Evolutionary conservation across 2,797 vertebrate genomes (phyloP), one percentile per base, ranked within the genome.

Genomic region (Anabacerthia variegaticeps): DNA sequence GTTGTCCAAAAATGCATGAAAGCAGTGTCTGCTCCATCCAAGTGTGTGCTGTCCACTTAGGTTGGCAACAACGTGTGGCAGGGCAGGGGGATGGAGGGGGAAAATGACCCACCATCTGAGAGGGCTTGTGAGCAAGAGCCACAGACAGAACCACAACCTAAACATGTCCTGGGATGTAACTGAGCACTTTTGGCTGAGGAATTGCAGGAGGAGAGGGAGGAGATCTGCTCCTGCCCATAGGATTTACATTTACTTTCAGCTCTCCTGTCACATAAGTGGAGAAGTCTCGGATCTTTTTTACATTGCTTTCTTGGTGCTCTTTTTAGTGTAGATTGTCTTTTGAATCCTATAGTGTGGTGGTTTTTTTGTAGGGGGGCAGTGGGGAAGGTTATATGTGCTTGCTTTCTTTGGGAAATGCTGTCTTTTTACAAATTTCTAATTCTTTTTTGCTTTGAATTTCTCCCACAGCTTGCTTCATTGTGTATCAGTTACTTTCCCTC

Each of bases 331-430:
- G 7, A 1, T 30, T 76, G 14, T 80, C 66, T 71, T 94, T 54
- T 4, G 3, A 83, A 68, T 79, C 41, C 43, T 44, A 2, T 8
- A 16, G 44, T 22, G 27, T n/a, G 11, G 2, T 27, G 26, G 6
- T 6, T 0, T 2, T 34, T 69, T 65, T 24, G 0, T 32, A 21
- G 37, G 37, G 37, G 13, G 20, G 27, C 26, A 0, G 4, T 26
- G 14, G 12, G 26, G 23, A n/a, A 44, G 32, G 32, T 26, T 74
- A n/a, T 10, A 2, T 67, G 8, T 32, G 15, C 48, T 92, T 76
- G 24, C 27, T 65, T 92, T 44, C 46, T 72, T 85, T 73, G 34
- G 34, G 59, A 66, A 85, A 73, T 85, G 19, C 13, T 37, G 16
- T n/a, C 5, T 51, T 94, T 66, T 79, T 34, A 51, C 21, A 79